Base-by-base conservation (phyloP, 30 jellyfish, hydroid and myxozoan genomes). In the Nemopilema nomurai region DNA sequence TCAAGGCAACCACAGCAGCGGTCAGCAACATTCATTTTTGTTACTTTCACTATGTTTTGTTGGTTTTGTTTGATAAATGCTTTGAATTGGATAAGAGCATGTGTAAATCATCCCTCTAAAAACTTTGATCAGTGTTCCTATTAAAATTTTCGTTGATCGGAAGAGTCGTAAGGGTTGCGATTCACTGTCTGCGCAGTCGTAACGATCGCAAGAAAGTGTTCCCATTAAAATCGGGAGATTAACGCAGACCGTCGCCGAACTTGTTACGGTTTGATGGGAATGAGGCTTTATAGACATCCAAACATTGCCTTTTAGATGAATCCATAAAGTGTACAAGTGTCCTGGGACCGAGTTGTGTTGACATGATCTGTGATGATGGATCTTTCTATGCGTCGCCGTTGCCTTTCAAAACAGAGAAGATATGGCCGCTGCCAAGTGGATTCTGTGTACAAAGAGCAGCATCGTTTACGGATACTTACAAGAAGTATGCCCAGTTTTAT, bases 371-470 rank as follows among this genome's bases (percentile, higher is more conserved):
- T 16, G 73, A 63, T 17, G 90, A 86, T 92, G 98, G 98, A 18
- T 53, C 88, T 1, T 20, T 69, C 49, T 87, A 32, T 66, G 32
- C 88, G 21, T 73, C 87, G 1, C 90, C 98, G 0, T 74, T 92
- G 23, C 98, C 98, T 31, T 87, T 92, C 72, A 87, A 92, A 62
- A 96, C 83, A 31, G 77, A 91, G 76, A 77, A 66, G 24, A 62
- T 91, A 22, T 91, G 98, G 98, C 85, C 93, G 1, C 20, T 91
- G 1, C 87, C 83, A 72, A 82, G 76, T 80, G 98, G 98, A 4
- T 79, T 91, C 28, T 91, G 98, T 49, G 93, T 87, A 57, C 96
- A 91, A 74, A 81, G 98, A 72, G 82, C 67, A 30, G n/a, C 82
- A 16, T 20, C 77, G 1, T 88, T 75, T 21, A 73, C 53, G 9